phyloP scores from a whole-genome alignment of 2,888 invertebrate genomes.

The Oscheius onirici region DNA sequence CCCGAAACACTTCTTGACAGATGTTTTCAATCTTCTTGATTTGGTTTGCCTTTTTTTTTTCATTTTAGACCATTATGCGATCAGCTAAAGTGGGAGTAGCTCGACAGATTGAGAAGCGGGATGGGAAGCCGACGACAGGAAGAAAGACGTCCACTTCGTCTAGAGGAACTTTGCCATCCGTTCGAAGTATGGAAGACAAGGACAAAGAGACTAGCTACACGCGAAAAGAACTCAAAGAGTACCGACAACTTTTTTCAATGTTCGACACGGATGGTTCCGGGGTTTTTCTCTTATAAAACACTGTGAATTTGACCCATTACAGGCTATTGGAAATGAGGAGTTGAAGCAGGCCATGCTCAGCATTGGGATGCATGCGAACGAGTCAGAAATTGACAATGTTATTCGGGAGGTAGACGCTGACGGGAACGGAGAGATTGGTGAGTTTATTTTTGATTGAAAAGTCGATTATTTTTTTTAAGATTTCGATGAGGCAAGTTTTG shows the following conservation, averaged over 20 bases:
- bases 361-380: slow-evolving; percentile 68
- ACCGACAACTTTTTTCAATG: slow-evolving; percentile 68
- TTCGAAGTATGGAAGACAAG: slow-evolving; percentile 30
- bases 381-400: slow-evolving; percentile 68
- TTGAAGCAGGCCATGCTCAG: slow-evolving; percentile 70
- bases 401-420: slow-evolving; percentile 71
- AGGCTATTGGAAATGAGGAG: slow-evolving; percentile 65
- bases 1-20: too few species aligned
- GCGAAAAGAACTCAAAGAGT: slow-evolving; percentile 67
- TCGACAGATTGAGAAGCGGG: slow-evolving; percentile 48
- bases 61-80: slow-evolving; percentile 35
- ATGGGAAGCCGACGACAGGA: slow-evolving; percentile 45
- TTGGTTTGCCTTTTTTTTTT: too few species aligned
- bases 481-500: too few species aligned
- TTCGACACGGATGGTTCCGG: slow-evolving; percentile 72
- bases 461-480: too few species aligned
- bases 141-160: slow-evolving; percentile 55
- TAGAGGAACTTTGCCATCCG: slow-evolving; percentile 40
- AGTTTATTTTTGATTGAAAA: too few species aligned
- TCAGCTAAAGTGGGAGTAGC: slow-evolving; percentile 58
- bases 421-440: slow-evolving; percentile 69
- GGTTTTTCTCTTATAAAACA: slow-evolving; percentile 58
- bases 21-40: too few species aligned
- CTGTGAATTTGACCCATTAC: not conserved
- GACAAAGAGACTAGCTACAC: slow-evolving; percentile 57